Evolutionary conservation across 2,797 vertebrate genomes (phyloP).

Genomic region (Enteromius anoplus): DNA sequence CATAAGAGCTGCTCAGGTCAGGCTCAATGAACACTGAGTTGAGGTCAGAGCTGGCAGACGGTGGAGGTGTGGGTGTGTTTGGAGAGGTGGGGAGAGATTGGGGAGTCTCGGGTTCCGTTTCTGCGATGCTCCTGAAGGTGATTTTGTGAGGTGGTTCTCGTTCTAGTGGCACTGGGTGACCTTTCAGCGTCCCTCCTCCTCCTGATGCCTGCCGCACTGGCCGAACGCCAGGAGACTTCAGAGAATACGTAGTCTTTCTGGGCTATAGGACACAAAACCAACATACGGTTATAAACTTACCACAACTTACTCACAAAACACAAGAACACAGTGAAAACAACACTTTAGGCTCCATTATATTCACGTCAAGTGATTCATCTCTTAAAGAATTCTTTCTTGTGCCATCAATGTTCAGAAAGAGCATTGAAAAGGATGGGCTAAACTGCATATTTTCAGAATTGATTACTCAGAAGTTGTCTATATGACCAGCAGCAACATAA

Average conservation of each 20-base stretch:
- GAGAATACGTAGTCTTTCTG: conserved; percentile 87
- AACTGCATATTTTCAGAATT: neutral
- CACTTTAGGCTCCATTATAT: neutral
- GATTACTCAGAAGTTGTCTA: neutral
- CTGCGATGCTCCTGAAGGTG: conserved; percentile 92
- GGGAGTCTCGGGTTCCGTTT: conserved; percentile 84
- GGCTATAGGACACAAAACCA: conserved; percentile 73
- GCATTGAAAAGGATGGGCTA: neutral
- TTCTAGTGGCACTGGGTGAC: conserved; percentile 91
- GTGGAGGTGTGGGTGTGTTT: conserved; percentile 89
- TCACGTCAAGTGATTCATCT: too few species aligned
- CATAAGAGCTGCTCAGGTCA: conserved; percentile 84
- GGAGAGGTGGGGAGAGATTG: conserved; percentile 89
- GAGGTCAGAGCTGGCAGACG: conserved; percentile 91
- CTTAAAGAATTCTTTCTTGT: neutral
- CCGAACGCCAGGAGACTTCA: conserved; percentile 95
- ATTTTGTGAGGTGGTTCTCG: conserved; percentile 94
- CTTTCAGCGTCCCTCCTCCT: conserved; percentile 85
- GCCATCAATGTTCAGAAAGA: neutral
- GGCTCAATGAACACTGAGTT: conserved; percentile 87
- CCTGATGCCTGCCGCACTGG: conserved; percentile 88
- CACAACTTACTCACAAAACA: neutral
- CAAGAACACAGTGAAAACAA: neutral
- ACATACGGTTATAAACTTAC: neutral
- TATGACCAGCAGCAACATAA: neutral